phyloP scores from a whole-genome alignment of 2,888 invertebrate genomes.

The Scelioninae gen. 1 region DNA sequence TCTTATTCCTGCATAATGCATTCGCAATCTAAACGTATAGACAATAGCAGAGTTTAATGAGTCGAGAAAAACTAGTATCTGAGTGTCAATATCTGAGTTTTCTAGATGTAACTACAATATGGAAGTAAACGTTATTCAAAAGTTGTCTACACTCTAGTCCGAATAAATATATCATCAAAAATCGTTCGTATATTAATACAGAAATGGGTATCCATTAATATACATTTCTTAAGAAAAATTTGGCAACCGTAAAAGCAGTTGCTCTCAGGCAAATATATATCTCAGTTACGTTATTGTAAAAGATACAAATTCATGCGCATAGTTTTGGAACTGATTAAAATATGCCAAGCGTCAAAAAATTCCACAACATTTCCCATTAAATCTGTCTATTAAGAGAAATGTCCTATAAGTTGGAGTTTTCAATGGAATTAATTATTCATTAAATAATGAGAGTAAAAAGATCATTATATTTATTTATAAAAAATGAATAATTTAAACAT shows the following conservation, averaged over 20 bases:
- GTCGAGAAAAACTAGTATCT: neutral
- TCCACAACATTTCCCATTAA: conserved; percentile 12
- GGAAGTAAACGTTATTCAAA: conserved; percentile 33
- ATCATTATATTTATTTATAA: too few relatives aligned
- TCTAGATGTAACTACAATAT: conserved; percentile 14
- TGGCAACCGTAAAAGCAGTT: conserved; percentile 33
- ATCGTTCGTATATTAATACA: conserved; percentile 22
- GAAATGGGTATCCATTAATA: conserved; percentile 34
- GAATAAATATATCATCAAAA: conserved; percentile 39
- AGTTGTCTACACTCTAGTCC: conserved; percentile 9
- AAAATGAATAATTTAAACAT: too few relatives aligned
- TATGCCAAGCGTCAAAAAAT: conserved; percentile 3
- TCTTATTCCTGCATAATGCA: conserved; percentile 1
- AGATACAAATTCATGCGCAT: conserved; percentile 29
- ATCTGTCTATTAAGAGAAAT: conserved; percentile 22
- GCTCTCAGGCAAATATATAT: conserved; percentile 19
- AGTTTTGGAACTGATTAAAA: neutral
- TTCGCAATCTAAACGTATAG: neutral
- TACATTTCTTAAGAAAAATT: conserved; percentile 14
- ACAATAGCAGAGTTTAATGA: neutral
- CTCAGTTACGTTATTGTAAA: conserved; percentile 17
- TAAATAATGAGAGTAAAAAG: too few relatives aligned
- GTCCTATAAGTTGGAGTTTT: conserved; percentile 12
- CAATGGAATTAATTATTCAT: too few relatives aligned
- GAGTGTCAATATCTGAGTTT: neutral